These are phyloP conservation scores for Chlorops oryzae DNA, from an alignment of 1,140 invertebrate species.

Conservation along the genomic window DNA sequence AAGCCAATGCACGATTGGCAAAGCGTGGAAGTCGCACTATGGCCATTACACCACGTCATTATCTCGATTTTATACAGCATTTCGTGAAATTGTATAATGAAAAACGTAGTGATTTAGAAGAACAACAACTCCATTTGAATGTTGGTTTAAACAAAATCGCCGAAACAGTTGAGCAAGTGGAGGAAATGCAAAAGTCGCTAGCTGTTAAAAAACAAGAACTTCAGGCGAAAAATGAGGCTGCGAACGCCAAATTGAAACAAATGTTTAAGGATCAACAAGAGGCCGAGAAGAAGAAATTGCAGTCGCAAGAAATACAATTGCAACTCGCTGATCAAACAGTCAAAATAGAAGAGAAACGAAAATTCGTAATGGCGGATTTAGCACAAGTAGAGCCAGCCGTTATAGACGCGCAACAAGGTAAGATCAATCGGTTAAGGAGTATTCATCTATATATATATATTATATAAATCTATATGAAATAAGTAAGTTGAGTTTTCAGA, in stretches of 20 bases:
- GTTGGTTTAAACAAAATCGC: conserved; percentile 98
- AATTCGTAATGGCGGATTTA: conserved; percentile 90
- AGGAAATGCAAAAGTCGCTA: conserved; percentile 98
- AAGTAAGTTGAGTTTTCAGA: too few relatives aligned
- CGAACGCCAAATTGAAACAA: conserved; percentile 96
- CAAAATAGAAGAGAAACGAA: conserved; percentile 86
- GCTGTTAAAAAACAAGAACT: conserved; percentile 94
- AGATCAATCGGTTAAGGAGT: conserved; percentile 40
- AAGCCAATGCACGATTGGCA: conserved; percentile 81
- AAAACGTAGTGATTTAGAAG: conserved; percentile 95
- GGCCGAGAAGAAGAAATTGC: conserved; percentile 97
- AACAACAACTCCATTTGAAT: conserved; percentile 97
- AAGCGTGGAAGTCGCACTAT: conserved; percentile 92
- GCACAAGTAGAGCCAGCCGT: conserved; percentile 97
- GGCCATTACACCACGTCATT: conserved; percentile 96
- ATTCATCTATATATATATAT: background rate
- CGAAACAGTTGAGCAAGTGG: conserved; percentile 98
- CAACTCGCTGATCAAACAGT: conserved; percentile 84
- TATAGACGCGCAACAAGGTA: conserved; percentile 94
- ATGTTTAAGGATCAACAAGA: conserved; percentile 99
- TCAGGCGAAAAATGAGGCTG: conserved; percentile 97
- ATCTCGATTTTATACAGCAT: conserved; percentile 99
- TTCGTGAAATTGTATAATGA: conserved; percentile 98
- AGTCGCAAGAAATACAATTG: conserved; percentile 95
- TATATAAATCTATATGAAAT: too few relatives aligned